These are phyloP conservation scores for Avahi laniger DNA, from an alignment of 2,797 vertebrate genomes.

Conservation along the genomic window DNA sequence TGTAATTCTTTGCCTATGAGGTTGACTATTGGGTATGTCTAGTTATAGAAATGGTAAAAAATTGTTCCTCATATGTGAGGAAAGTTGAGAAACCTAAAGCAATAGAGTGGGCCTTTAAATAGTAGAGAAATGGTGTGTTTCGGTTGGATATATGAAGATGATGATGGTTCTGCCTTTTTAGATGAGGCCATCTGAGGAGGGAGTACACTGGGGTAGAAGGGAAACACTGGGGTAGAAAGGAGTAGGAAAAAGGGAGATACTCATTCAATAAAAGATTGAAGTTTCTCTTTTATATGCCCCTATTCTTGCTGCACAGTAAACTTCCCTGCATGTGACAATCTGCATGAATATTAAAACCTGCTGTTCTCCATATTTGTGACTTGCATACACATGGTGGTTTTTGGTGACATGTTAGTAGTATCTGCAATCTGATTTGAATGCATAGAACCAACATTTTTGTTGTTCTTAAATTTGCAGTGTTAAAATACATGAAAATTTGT, in stretches of 20 bases:
- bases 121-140: conserved; percentile 9
- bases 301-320: conserved; percentile 36
- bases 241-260: background rate
- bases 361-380: conserved; percentile 16
- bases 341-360: conserved; percentile 48
- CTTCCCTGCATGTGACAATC: background rate
- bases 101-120: background rate
- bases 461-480: background rate
- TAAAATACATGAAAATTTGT: background rate
- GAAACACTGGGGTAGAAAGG: background rate
- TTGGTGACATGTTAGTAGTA: background rate
- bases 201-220: background rate
- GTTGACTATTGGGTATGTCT: background rate
- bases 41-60: conserved; percentile 10
- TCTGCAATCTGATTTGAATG: background rate
- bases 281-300: background rate
- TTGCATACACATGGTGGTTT: background rate
- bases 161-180: background rate
- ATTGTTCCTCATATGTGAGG: background rate
- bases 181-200: background rate
- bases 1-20: conserved; percentile 33
- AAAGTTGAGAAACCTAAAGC: conserved; percentile 34
- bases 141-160: background rate
- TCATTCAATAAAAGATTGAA: background rate
- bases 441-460: conserved; percentile 1